Evolutionary conservation across 2,797 vertebrate species (phyloP), one percentile per base, ranked within the genome.

Genomic region (Agapornis canus): DNA sequence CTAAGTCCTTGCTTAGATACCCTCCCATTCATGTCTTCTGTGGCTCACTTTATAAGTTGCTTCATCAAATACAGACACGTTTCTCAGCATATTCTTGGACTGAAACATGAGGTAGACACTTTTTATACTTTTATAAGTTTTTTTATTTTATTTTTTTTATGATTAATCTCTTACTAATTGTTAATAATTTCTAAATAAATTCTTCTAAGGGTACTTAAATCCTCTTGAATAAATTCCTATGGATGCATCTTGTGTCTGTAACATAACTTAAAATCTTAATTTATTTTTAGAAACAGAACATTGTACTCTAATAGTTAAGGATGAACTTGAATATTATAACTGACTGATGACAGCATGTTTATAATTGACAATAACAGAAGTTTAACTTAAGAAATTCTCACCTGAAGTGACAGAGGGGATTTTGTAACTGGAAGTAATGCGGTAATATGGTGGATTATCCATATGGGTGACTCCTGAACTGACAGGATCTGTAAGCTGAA

Each of bases 401-500:
- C 99, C 99, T 98, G 99, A 99, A 98, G 99, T 99, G 97, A 99
- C 99, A 26, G 99, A 99, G 79, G 99, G 99, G 96, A 99, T 99
- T 98, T 99, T 99, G 97, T 98, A 99, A 96, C 99, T 99, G 96
- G 99, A 99, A 95, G 99, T 98, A 98, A 99, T 99, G 90, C 99
- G 99, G 94, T 99, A 99, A 94, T 99, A 99, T 0, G 99, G 99
- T 35, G 99, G 99, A 96, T 99, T 99, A 96, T 99, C 99, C 99
- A 99, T 99, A 97, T 99, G 99, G 35, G 98, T 99, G 95, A 99
- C 98, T 18, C 99, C 99, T 18, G 99, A 99, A 96, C 98, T 99
- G 69, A 99, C 99, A 1, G 99, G 98, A 69, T 99, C 99, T 0
- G 98, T 99, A 89, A 99, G 97, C 95, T 99, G 99, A 17, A 99